Evolutionary conservation across 1,140 invertebrate genomes (phyloP), one percentile per base, ranked within the genome.

Genomic region (Bombyx mori): DNA sequence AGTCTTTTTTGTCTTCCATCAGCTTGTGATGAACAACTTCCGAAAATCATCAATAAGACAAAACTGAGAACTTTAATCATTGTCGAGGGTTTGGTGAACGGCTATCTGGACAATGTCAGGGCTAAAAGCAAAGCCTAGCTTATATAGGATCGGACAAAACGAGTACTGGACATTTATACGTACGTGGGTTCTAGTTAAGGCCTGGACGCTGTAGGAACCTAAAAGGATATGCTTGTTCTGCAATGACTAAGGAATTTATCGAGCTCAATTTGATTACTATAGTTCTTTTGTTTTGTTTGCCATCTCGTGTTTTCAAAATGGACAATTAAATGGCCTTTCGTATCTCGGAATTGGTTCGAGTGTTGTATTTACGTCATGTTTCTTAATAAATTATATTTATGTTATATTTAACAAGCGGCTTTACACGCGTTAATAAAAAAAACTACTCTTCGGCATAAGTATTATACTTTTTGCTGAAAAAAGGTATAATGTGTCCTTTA

Each of bases 31-130:
- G 45, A 49, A 35, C 52, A 42, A 43, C 22, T 18, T 12, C 22
- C 22, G 9, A 54, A 44, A 43, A 48, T n/a, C 18, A 49, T 10
- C 46, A 48, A 42, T 43, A 47, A 46, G 45, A 44, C 26, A n/a
- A 22, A 42, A 56, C 42, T 42, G 26, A 35, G 26, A 35, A 35
- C 26, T 45, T 22, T 44, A 35, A 56, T 56, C 54, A 56, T 48
- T 49, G 54, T 56, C 47, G 49, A 56, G 46, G 46, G 45, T 59
- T 77, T 73, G 57, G 35, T 71, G 63, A 57, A 61, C 60, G 60
- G 47, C 51, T 63, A 57, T 55, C 58, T 63, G 75, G 69, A 68
- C 79, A 86, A 86, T 86, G 82, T 86, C 82, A 84, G 82, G 81
- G 76, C 65, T 80, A 73, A 65, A 62, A 62, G 57, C 64, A 69